These are phyloP conservation scores for Drosophila bifasciata DNA, from an alignment of 1,140 invertebrate genomes.

Conservation along the genomic window DNA sequence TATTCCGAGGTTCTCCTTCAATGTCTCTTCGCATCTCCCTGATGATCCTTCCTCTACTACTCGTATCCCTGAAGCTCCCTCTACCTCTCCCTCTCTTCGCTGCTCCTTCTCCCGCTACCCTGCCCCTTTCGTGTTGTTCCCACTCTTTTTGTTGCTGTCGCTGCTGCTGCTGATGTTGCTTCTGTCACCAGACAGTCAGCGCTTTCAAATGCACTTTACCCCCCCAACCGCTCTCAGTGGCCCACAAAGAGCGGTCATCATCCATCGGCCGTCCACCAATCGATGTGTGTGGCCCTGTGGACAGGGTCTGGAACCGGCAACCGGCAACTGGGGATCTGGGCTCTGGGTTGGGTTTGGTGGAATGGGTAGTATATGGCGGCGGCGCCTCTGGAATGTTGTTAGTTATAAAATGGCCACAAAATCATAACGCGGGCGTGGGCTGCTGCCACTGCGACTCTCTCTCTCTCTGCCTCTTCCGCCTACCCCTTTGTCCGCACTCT, in stretches of 20 bases:
- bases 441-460: constrained; percentile 25
- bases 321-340: constrained; percentile 22
- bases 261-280: constrained; percentile 51
- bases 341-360: neutral
- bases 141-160: too few relatives aligned
- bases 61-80: too few relatives aligned
- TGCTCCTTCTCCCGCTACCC: neutral
- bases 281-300: constrained; percentile 64
- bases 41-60: neutral
- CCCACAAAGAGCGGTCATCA: constrained; percentile 34
- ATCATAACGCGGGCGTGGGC: constrained; percentile 79
- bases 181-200: constrained; percentile 49
- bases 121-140: too few relatives aligned
- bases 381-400: constrained; percentile 74
- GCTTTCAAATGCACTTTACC: constrained; percentile 34
- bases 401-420: constrained; percentile 82
- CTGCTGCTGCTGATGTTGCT: constrained; percentile 29
- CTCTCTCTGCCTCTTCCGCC: constrained; percentile 7
- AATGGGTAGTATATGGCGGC: constrained; percentile 22
- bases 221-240: constrained; percentile 10
- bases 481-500: neutral
- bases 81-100: too few relatives aligned
- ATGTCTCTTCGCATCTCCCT: neutral
- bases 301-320: constrained; percentile 7
- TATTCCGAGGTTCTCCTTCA: neutral